These are phyloP conservation scores for Acanthacorydalis orientalis DNA, from an alignment of 2,888 invertebrate genomes.

Conservation along the genomic window DNA sequence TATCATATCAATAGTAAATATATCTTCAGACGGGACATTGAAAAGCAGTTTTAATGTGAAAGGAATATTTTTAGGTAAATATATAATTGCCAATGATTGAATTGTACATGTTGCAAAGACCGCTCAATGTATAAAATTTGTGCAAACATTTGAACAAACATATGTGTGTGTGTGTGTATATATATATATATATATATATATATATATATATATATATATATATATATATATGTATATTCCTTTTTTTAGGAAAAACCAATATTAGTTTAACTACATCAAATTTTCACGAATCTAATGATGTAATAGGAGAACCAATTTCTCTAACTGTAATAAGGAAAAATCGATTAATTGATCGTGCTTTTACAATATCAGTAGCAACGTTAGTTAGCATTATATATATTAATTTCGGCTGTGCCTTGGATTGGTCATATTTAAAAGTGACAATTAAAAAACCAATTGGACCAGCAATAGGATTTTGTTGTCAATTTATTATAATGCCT, in stretches of 20 bases:
- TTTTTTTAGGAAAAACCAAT: constrained; percentile 20
- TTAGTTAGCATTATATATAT: constrained; percentile 69
- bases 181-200: not conserved
- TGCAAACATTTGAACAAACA: too few relatives aligned
- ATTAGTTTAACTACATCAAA: constrained; percentile 17
- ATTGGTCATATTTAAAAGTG: constrained; percentile 48
- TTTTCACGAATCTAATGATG: constrained; percentile 8
- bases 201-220: not conserved
- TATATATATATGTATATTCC: not conserved
- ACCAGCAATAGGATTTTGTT: constrained; percentile 57
- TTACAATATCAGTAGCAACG: constrained; percentile 55
- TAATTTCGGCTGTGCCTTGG: constrained; percentile 81
- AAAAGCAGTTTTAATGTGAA: constrained; percentile 24
- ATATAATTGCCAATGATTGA: too few relatives aligned
- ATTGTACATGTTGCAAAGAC: not conserved
- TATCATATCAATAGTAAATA: not conserved
- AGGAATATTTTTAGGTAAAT: constrained; percentile 32
- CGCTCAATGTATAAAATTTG: not conserved
- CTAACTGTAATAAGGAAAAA: constrained; percentile 42
- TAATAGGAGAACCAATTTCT: constrained; percentile 21
- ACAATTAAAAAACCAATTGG: constrained; percentile 58
- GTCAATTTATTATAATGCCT: constrained; percentile 78
- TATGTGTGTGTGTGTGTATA: not conserved
- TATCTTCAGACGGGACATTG: constrained; percentile 14
- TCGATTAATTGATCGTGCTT: constrained; percentile 52